Percentiles rank a stretch among this genome's conserved stretches.
phyloP scores from a whole-genome alignment of 2,113 vertebrate species.

The Caracal caracal region DNA sequence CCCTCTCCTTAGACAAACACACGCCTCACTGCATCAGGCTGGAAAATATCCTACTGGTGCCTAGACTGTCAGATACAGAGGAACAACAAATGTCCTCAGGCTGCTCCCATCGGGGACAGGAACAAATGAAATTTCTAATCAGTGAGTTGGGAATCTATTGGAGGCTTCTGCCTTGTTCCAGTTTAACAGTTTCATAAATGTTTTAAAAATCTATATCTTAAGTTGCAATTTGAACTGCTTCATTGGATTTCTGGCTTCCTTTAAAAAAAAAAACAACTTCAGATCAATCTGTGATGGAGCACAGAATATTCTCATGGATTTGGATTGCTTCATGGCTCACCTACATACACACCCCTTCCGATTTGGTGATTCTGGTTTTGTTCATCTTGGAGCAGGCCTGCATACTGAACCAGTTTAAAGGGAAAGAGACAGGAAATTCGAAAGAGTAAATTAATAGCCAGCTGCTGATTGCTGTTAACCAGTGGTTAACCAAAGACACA shows the following conservation, averaged over 20 bases:
- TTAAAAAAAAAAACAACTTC: background rate
- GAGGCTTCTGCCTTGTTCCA: conserved; percentile 33
- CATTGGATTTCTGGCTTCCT: conserved; percentile 40
- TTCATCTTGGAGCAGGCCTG: background rate
- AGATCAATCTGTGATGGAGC: background rate
- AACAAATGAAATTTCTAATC: background rate
- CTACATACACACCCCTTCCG: background rate
- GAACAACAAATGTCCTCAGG: background rate
- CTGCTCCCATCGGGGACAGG: background rate
- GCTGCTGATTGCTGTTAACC: background rate
- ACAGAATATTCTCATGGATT: conserved; percentile 10
- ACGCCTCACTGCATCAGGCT: background rate
- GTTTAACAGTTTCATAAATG: conserved; percentile 40
- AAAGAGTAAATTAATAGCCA: background rate
- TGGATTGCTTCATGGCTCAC: background rate
- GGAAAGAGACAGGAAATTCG: background rate
- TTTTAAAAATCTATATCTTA: conserved; percentile 48
- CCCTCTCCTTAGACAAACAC: background rate
- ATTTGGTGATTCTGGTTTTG: background rate
- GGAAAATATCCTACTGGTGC: background rate
- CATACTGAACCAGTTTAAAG: background rate
- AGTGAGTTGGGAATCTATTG: background rate
- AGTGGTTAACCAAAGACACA: background rate
- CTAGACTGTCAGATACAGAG: background rate
- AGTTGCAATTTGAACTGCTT: conserved; percentile 51